phyloP scores from a whole-genome alignment of 2,113 vertebrate genomes.

The Cranoglanis bouderius region DNA sequence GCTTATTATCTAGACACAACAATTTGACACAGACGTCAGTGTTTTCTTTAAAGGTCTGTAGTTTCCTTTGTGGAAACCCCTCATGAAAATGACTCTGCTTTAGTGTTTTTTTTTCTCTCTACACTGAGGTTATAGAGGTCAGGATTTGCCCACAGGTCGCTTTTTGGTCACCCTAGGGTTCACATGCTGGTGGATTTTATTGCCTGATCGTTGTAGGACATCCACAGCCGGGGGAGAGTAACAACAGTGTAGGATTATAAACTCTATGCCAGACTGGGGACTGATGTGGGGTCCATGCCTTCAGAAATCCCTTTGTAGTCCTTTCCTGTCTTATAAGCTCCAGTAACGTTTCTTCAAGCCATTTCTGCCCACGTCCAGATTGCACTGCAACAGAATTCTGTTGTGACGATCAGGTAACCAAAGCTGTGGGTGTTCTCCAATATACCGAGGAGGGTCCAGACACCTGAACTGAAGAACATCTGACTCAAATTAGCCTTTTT shows the following conservation, averaged over 20 bases:
- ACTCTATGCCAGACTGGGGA: neutral
- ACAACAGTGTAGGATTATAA: neutral
- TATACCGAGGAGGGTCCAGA: neutral
- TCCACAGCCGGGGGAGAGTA: neutral
- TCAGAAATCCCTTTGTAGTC: neutral
- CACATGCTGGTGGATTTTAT: neutral
- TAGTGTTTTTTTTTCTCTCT: neutral
- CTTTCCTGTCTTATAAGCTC: neutral
- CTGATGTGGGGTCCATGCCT: neutral
- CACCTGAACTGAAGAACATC: constrained; percentile 13
- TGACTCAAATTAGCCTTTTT: constrained; percentile 3
- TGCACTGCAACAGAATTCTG: neutral
- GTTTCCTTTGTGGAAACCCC: neutral
- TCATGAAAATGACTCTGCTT: neutral
- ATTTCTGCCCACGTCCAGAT: neutral
- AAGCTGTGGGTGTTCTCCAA: neutral
- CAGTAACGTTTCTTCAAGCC: neutral
- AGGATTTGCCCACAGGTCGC: neutral
- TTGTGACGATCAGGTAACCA: neutral
- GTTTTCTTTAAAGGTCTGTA: neutral
- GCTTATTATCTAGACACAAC: neutral
- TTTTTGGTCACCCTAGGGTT: neutral
- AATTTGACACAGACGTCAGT: neutral
- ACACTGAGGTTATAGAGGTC: neutral
- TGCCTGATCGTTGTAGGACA: neutral